Conservation (phyloP, 2,797 vertebrate species). For the Rhyacichthys aspro region DNA sequence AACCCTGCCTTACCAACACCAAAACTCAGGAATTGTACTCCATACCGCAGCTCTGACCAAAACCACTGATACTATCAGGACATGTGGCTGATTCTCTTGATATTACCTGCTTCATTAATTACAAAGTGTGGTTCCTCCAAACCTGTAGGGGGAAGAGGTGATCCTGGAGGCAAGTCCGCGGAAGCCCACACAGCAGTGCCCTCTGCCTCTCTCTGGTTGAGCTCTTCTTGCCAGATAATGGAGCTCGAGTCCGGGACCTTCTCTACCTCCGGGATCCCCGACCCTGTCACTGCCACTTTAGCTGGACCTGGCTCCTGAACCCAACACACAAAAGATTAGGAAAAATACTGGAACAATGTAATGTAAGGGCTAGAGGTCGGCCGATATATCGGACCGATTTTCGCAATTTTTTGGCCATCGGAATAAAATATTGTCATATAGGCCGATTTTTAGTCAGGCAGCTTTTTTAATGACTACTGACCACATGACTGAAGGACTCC, state of each 20-base stretch:
- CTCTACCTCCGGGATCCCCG: slow-evolving; percentile 82
- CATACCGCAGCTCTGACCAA: too few relatives aligned
- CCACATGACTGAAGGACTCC: too few relatives aligned
- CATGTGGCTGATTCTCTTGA: too few relatives aligned
- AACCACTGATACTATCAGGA: too few relatives aligned
- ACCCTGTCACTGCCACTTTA: slow-evolving; percentile 83
- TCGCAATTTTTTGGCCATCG: too few relatives aligned
- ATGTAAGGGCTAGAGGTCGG: too few relatives aligned
- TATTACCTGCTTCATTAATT: neutral
- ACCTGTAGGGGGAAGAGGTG: slow-evolving; percentile 71
- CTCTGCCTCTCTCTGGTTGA: slow-evolving; percentile 82
- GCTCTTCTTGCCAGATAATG: slow-evolving; percentile 86
- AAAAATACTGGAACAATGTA: neutral
- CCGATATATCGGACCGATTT: too few relatives aligned
- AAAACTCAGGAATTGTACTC: too few relatives aligned
- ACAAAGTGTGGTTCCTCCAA: slow-evolving; percentile 17
- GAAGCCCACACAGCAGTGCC: slow-evolving; percentile 73
- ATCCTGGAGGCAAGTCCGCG: slow-evolving; percentile 71
- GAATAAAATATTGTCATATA: too few relatives aligned
- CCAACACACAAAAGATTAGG: neutral
- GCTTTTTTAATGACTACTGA: too few relatives aligned
- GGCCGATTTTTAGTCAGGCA: too few relatives aligned
- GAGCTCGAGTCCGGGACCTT: slow-evolving; percentile 84
- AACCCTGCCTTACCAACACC: too few relatives aligned
- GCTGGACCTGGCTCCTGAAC: slow-evolving; percentile 83